Base-by-base conservation (phyloP, 1,140 invertebrate species). In the Monomorium pharaonis region DNA sequence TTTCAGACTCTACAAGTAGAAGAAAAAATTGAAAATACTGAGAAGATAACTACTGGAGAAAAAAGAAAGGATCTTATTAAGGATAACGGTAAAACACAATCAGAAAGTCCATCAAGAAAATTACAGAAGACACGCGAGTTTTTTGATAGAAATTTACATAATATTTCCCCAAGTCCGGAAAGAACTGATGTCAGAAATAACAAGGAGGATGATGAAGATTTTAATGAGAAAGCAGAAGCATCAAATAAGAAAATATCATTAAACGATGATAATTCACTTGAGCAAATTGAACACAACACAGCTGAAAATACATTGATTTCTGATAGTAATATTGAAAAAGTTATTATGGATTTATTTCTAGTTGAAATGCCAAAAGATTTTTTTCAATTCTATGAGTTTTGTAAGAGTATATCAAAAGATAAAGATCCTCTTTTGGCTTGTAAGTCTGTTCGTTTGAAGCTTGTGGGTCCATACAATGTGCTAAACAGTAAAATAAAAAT, bases 311-410 rank as follows among this genome's bases (percentile, higher is more conserved):
- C 16, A 70, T 89, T 12, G 12, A 12, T 77, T n/a, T 49, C 74
- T 10, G 47, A 88, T 37, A 33, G 12, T 18, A 10, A 91, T 33
- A 92, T 90, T n/a, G 94, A 95, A 85, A 92, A 95, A 83, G 94
- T 96, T 72, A 97, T 98, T 77, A 96, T 97, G 89, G 95, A 97
- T 85, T 96, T 97, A 90, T 98, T 98, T 94, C 93, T 98, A 44
- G 96, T 98, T 0, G 96, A 98, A 87, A 98, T 99, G 98, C 98
- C 98, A 14, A 91, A 96, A 63, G 98, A 99, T 94, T 99, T 99
- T 93, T 99, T 97, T 92, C 95, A 97, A 54, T 98, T 98, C 92
- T 98, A 97, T 96, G 95, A 97, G 70, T 98, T 98, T 91, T 98
- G 97, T 92, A 95, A 97, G 91, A 95, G 93, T 74, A 91, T 98